Conservation (phyloP, 2,888 invertebrate genomes). For the Meiosimyza platycephala region DNA sequence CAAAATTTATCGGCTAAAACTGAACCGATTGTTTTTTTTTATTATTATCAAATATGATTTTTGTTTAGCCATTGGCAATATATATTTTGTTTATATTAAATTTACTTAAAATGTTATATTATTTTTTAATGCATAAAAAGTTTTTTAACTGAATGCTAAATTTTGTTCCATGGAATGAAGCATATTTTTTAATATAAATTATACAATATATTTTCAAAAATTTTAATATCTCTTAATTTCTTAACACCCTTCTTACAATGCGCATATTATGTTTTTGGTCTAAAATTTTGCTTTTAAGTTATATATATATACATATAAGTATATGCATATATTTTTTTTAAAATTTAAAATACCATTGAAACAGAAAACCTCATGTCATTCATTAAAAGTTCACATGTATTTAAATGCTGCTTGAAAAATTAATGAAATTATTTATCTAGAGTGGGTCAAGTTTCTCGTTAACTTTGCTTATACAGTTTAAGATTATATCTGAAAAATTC, state of each 20-base stretch:
- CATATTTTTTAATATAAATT: background rate
- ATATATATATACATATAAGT: background rate
- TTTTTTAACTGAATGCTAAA: constrained; percentile 23
- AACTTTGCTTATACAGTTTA: too few relatives aligned
- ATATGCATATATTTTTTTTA: background rate
- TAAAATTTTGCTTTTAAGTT: constrained; percentile 1
- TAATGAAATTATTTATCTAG: too few relatives aligned
- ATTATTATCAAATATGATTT: too few relatives aligned
- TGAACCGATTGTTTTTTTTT: background rate
- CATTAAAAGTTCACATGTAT: background rate
- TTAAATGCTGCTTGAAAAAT: constrained; percentile 10
- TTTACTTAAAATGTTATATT: background rate
- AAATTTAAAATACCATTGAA: background rate
- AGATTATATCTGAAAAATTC: too few relatives aligned
- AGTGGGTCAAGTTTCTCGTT: too few relatives aligned
- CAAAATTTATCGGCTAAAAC: background rate
- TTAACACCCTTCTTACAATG: constrained; percentile 2
- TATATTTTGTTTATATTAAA: background rate
- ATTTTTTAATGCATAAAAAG: constrained; percentile 18
- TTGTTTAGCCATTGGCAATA: background rate
- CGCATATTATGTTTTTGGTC: background rate
- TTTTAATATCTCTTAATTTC: background rate
- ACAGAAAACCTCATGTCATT: background rate
- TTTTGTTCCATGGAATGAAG: constrained; percentile 27
- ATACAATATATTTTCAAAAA: background rate